Percentiles rank a stretch among this genome's conserved stretches.
phyloP scores from a whole-genome alignment of 2,797 vertebrate species.

The Halcyon badia region DNA sequence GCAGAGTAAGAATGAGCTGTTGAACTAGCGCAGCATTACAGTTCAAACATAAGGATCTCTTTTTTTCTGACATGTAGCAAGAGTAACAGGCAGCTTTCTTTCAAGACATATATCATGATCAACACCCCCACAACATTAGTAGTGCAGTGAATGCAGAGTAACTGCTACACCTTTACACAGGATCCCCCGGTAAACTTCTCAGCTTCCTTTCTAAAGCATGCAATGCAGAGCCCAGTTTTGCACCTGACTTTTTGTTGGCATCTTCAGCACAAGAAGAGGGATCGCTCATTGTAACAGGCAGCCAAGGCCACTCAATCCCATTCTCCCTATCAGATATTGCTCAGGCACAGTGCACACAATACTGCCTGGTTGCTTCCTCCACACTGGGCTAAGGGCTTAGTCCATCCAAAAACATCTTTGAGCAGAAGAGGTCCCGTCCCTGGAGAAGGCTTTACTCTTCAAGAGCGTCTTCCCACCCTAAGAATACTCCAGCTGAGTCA shows the following conservation, averaged over 20 bases:
- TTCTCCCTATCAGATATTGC: neutral
- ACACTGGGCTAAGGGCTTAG: neutral
- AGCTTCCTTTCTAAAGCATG: neutral
- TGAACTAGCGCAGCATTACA: accelerated
- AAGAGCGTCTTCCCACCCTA: neutral
- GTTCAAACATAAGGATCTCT: neutral
- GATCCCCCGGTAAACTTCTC: neutral
- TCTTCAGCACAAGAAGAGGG: neutral
- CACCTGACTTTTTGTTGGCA: neutral
- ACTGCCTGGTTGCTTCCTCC: neutral
- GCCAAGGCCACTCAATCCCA: neutral
- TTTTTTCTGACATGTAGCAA: neutral
- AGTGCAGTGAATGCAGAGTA: neutral
- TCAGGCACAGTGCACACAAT: neutral
- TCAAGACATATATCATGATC: accelerated
- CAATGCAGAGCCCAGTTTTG: neutral
- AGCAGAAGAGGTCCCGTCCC: neutral
- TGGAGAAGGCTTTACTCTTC: neutral
- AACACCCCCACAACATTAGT: neutral
- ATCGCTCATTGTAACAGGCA: neutral
- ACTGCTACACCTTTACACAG: neutral
- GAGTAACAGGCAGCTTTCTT: neutral
- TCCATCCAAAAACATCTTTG: neutral
- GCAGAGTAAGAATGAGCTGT: neutral
- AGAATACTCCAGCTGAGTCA: neutral